These are phyloP conservation scores for Beroe ovata DNA, from an alignment of 37 sponge, comb jelly and placozoan genomes.

Conservation along the genomic window DNA sequence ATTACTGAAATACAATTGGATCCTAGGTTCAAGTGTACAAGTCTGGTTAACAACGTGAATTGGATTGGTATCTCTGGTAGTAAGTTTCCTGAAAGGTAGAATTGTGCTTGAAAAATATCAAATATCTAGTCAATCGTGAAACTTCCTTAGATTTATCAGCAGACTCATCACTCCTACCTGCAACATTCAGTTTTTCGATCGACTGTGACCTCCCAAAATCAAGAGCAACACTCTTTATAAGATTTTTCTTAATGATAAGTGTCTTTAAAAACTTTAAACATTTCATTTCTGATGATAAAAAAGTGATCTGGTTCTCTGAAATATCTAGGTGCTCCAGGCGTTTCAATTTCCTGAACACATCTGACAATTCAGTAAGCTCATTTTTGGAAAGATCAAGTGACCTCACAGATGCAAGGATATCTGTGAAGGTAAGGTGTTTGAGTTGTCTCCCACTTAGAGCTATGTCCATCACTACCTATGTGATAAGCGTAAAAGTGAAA, in stretches of 20 bases:
- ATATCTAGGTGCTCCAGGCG: conserved; percentile 31
- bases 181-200: conserved; percentile 52
- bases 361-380: not conserved
- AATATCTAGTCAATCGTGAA: too few species aligned
- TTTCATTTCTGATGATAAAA: conserved; percentile 64
- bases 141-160: too few species aligned
- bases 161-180: too few species aligned
- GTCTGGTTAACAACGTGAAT: conserved; percentile 36
- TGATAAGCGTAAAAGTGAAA: too few species aligned
- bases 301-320: conserved; percentile 48
- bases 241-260: conserved; percentile 48
- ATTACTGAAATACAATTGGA: not conserved
- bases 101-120: too few species aligned
- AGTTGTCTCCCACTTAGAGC: not conserved
- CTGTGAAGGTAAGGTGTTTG: conserved; percentile 29
- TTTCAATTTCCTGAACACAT: conserved; percentile 19
- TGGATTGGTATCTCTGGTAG: conserved; percentile 52
- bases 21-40: conserved; percentile 43
- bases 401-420: conserved; percentile 22
- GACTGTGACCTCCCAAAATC: conserved; percentile 61
- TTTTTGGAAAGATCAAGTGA: conserved; percentile 43
- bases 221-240: conserved; percentile 57
- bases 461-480: conserved; percentile 40
- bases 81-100: conserved; percentile 17
- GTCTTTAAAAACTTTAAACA: conserved; percentile 47